Evolutionary conservation across 2,797 vertebrate species (phyloP), one percentile per base, ranked within the genome.

Genomic region (Pogoniulus pusillus): DNA sequence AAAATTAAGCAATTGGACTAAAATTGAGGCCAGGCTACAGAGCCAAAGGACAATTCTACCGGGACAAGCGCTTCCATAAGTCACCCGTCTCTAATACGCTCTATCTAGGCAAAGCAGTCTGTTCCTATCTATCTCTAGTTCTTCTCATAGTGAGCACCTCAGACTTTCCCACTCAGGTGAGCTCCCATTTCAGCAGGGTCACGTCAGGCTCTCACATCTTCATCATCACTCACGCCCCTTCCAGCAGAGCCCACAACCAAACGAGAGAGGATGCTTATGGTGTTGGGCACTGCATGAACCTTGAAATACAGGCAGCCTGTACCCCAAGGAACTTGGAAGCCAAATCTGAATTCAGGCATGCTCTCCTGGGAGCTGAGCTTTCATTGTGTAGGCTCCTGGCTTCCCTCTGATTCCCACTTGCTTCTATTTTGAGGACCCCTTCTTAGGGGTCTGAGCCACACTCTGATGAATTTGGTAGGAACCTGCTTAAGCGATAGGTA

Each of bases 1-100:
- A 96, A 97, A 97, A 97, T 96, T 87, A 97, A 96, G 90, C 96
- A 96, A 96, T 93, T 96, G 95, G 95, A 96, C 89, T 94, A 90
- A 95, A 96, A 96, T 58, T 93, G 94, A 94, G 94, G 93, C 96
- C 94, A 96, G 86, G 91, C 34, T 57, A 89, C 68, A 47, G 84
- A 96, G 95, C 83, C 94, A 90, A 93, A 88, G 91, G 91, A 97
- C 83, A 90, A 85, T 85, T 86, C 87, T 43, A 72, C 58, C 6
- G 89, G 82, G 91, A 93, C n/a, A 59, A 73, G 66, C 35, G 68
- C 89, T 95, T 96, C 71, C 76, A 83, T 69, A 72, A 78, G 79
- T 90, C 69, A 87, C 63, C n/a, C 10, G 16, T 91, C 74, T 71
- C 72, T 94, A 89, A 82, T 82, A 91, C 35, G 65, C 9, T 89